Evolutionary conservation across 2,888 invertebrate genomes (phyloP), one percentile per base, ranked within the genome.

Genomic region (Lochmaea crataegi): DNA sequence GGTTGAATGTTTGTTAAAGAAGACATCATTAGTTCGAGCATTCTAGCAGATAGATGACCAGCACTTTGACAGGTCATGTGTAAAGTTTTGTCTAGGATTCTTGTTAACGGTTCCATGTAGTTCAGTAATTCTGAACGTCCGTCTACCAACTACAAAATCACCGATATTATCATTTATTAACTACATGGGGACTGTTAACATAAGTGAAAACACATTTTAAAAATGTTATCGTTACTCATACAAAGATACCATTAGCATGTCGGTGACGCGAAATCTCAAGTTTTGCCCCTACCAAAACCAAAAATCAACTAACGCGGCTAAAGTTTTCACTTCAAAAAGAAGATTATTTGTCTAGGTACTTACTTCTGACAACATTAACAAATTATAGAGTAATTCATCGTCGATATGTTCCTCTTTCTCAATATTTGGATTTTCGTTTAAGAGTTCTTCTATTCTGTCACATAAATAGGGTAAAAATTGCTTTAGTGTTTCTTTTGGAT

Each of bases 391-490:
- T 51, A 96, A 88, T 78, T 94, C 93, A 77, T 93, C 91, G 76
- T 95, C 94, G 7, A 95, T 88, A 79, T 92, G 92, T 82, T 96
- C 95, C 70, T 95, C 94, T 67, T 90, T 91, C 18, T 90, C 82
- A 51, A 91, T 86, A 56, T 94, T 93, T 16, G 93, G 92, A 57
- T 91, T 90, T 32, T 92, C 92, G 2, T 89, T 86, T 5, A 92
- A 80, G n/a, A 92, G 84, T 41, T 88, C 88, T 63, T 89, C 85
- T 61, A 96, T 89, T 12, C 91, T 91, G 68, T 91, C 90, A 80
- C 93, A 92, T 3, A 96, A 87, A 78, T 91, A 89, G 0, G 96
- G 94, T 70, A 96, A 82, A 80, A 96, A 91, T 14, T 91, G 88
- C 72, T 92, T 91, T 72, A 95, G 84, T 0, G 94, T 93, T 66